These are phyloP conservation scores for Lepidonotus clava DNA, from an alignment of 2,888 invertebrate genomes.

Conservation along the genomic window DNA sequence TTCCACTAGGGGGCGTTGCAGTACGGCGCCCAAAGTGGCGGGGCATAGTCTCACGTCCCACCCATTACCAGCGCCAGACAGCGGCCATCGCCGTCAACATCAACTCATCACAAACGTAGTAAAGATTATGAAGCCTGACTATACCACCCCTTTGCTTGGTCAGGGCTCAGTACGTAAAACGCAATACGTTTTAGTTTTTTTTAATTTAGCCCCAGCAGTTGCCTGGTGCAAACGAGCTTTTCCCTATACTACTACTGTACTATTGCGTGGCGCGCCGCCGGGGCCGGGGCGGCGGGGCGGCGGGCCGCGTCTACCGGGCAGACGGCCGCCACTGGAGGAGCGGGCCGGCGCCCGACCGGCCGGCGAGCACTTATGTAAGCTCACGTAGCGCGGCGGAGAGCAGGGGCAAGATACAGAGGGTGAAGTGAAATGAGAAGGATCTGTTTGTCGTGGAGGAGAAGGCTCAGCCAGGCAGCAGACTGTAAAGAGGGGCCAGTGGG, in stretches of 20 bases:
- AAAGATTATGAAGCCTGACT: no score
- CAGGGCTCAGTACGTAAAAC: no score
- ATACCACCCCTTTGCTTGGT: no score
- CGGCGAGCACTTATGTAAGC: constrained; percentile 11
- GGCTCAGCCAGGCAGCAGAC: constrained; percentile 32
- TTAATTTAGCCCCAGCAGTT: no score
- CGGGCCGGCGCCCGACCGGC: neutral
- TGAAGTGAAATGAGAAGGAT: constrained; percentile 3
- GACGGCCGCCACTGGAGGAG: neutral
- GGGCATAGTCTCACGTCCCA: no score
- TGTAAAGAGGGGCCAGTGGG: constrained; percentile 33
- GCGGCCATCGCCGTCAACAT: no score
- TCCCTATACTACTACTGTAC: constrained; percentile 10
- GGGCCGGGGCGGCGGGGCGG: constrained; percentile 19
- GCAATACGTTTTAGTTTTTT: no score
- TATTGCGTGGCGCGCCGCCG: neutral
- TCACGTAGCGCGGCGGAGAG: neutral
- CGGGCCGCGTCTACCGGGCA: neutral
- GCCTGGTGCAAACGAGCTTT: constrained; percentile 13
- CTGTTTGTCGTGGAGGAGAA: neutral
- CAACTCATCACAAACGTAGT: no score
- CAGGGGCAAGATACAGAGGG: constrained; percentile 6
- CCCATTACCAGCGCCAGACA: no score
- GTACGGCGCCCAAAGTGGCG: neutral
- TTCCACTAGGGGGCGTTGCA: constrained; percentile 24